A percentile compares a stretch with the other conserved stretches of the same genome.
These are phyloP conservation scores for Drosophila setifemur DNA, from an alignment of 1,140 invertebrate genomes.

Conservation along the genomic window DNA sequence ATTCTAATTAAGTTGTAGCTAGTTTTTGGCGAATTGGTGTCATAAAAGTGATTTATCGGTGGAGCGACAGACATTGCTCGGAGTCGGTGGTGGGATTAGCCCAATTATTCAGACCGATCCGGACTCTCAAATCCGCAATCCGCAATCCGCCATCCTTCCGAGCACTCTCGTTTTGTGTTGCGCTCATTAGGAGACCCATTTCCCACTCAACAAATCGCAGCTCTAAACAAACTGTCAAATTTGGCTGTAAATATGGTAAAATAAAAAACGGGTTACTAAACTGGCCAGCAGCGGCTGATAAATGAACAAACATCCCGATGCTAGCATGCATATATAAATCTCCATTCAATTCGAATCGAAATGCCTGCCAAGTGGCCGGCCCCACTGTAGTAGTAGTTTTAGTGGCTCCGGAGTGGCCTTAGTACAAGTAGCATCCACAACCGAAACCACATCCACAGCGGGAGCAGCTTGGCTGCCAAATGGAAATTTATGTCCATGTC, in stretches of 20 bases:
- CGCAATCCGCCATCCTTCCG: background rate
- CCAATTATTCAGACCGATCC: constrained; percentile 40
- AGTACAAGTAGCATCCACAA: background rate
- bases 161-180: background rate
- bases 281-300: constrained; percentile 30
- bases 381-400: too few species aligned
- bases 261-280: constrained; percentile 47
- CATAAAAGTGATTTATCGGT: constrained; percentile 57
- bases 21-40: constrained; percentile 53
- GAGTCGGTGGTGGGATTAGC: constrained; percentile 55
- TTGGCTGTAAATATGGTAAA: constrained; percentile 52
- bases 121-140: background rate
- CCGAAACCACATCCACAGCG: constrained; percentile 20
- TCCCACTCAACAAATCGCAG: constrained; percentile 15
- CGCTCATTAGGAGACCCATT: background rate
- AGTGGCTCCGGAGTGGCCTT: background rate
- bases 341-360: constrained; percentile 51
- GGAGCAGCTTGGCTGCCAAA: constrained; percentile 54
- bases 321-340: constrained; percentile 56
- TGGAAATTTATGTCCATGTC: constrained; percentile 70
- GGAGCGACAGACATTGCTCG: background rate
- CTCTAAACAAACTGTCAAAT: constrained; percentile 59
- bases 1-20: constrained; percentile 66
- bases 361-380: constrained; percentile 5
- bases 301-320: constrained; percentile 46